These are phyloP conservation scores for Odontothrips loti DNA, from an alignment of 2,888 invertebrate species.

Conservation along the genomic window DNA sequence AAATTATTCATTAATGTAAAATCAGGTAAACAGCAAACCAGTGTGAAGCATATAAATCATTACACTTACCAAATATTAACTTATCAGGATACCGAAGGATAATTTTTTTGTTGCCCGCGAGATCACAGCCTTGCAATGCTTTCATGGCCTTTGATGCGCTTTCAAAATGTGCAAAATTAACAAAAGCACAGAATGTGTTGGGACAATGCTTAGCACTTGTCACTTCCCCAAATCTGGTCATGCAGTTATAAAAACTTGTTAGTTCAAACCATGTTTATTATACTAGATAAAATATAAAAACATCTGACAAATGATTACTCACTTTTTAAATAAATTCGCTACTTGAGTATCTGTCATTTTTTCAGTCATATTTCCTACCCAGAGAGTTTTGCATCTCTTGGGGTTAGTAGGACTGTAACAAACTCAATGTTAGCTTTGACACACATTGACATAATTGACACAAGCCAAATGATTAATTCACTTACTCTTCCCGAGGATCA, in stretches of 20 bases:
- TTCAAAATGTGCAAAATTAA: neutral
- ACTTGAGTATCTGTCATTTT: neutral
- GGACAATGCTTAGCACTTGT: neutral
- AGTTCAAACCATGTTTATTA: too few relatives aligned
- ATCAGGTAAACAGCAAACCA: neutral
- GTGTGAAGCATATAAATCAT: too few relatives aligned
- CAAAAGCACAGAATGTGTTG: neutral
- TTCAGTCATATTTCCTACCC: slow-evolving; percentile 9
- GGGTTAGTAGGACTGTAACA: neutral
- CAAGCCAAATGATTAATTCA: neutral
- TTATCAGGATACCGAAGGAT: neutral
- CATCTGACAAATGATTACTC: neutral
- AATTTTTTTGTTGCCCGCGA: neutral
- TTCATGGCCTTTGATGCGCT: neutral
- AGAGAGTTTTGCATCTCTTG: neutral
- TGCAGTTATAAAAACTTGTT: too few relatives aligned
- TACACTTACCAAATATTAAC: neutral
- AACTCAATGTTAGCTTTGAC: neutral
- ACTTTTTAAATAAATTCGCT: neutral
- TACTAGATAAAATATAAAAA: too few relatives aligned
- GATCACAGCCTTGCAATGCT: neutral
- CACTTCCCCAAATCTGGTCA: neutral
- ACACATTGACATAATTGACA: neutral
- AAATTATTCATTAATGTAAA: neutral
- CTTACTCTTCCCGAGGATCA: neutral